Conservation (phyloP, 2,888 invertebrate genomes). For the Latrodectus elegans region DNA sequence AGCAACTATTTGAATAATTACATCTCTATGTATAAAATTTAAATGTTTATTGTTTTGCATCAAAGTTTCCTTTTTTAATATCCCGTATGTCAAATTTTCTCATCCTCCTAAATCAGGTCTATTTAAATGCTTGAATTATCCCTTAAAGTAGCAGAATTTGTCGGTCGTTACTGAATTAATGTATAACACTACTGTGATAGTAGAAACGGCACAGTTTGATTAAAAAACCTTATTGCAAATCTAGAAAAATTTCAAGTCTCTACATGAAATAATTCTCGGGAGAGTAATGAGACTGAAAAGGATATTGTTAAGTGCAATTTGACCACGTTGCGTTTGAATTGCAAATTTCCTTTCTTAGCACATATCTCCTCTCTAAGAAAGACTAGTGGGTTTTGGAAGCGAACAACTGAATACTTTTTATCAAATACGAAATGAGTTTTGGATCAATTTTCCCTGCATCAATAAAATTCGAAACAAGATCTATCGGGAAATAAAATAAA, state of each 20-base stretch:
- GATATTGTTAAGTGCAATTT: slow-evolving; percentile 3
- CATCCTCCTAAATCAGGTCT: too few relatives aligned
- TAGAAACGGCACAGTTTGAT: neutral
- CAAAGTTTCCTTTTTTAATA: too few relatives aligned
- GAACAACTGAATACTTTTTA: neutral
- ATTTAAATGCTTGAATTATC: too few relatives aligned
- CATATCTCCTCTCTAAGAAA: neutral
- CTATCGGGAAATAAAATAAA: slow-evolving; percentile 13
- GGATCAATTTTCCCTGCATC: slow-evolving; percentile 17
- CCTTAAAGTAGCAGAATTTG: too few relatives aligned
- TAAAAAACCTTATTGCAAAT: neutral
- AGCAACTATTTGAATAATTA: too few relatives aligned
- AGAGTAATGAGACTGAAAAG: neutral
- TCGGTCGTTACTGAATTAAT: too few relatives aligned
- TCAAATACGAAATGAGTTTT: neutral
- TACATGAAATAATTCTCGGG: neutral
- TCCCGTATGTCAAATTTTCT: too few relatives aligned
- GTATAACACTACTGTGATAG: too few relatives aligned
- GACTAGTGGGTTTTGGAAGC: neutral
- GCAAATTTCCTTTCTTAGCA: neutral
- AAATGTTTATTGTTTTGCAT: too few relatives aligned
- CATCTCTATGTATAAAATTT: too few relatives aligned
- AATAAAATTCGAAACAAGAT: slow-evolving; percentile 4
- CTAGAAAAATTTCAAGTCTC: neutral
- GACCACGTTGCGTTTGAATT: slow-evolving; percentile 2